Evolutionary conservation across 2,888 invertebrate species (phyloP).

Genomic region (Drosophila parthenogenetica): DNA sequence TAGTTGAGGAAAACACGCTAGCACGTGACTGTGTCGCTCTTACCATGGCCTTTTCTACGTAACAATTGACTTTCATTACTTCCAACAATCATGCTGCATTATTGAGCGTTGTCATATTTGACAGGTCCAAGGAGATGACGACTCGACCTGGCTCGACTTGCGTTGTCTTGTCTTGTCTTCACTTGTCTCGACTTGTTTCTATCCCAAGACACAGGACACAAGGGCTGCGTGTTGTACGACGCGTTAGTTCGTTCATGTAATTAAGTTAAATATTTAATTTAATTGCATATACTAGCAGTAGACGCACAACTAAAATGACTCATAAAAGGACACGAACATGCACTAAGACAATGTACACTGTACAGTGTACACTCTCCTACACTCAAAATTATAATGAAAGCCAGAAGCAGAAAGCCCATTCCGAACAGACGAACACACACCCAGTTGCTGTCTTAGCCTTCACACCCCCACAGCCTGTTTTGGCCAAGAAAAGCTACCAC

Average conservation of each 20-base stretch:
- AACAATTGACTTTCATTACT: constrained; percentile 79
- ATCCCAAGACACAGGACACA: constrained; percentile 34
- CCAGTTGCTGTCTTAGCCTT: constrained; percentile 24
- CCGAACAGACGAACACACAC: constrained; percentile 16
- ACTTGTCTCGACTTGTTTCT: constrained; percentile 37
- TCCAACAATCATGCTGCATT: constrained; percentile 78
- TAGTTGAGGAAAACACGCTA: constrained; percentile 13
- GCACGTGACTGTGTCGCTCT: constrained; percentile 38
- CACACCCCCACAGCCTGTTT: background rate
- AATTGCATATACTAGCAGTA: constrained; percentile 72
- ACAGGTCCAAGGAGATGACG: constrained; percentile 58
- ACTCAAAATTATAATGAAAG: constrained; percentile 74
- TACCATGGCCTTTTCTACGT: constrained; percentile 22
- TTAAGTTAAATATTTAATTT: constrained; percentile 83
- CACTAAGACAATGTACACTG: constrained; percentile 63
- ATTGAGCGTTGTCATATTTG: constrained; percentile 79
- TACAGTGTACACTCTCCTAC: background rate
- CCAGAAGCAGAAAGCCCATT: constrained; percentile 43
- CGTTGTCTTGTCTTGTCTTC: background rate
- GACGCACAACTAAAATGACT: constrained; percentile 44
- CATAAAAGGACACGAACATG: constrained; percentile 64
- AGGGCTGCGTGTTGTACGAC: constrained; percentile 53
- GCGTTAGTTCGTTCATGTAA: constrained; percentile 78
- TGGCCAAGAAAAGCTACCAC: constrained; percentile 1
- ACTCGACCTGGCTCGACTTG: constrained; percentile 5